These are phyloP conservation scores for Zaprionus inermis DNA, from an alignment of 1,140 invertebrate genomes.

Conservation along the genomic window DNA sequence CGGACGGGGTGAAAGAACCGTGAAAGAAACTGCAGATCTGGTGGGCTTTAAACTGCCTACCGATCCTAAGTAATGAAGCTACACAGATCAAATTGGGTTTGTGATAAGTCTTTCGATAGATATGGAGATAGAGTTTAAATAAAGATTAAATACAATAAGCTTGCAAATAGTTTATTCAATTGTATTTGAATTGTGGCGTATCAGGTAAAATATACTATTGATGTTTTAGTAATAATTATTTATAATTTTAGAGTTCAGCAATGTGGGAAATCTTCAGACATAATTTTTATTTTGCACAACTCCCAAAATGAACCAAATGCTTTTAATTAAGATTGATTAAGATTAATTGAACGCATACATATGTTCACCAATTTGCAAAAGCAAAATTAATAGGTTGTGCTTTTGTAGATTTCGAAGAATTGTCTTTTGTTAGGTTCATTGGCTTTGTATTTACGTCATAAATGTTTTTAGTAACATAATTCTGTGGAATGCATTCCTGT, in stretches of 20 bases:
- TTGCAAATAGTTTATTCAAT: background rate
- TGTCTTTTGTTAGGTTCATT: background rate
- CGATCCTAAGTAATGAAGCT: constrained; percentile 87
- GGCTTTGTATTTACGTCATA: background rate
- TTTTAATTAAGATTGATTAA: constrained; percentile 1
- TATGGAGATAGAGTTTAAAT: background rate
- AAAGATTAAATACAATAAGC: background rate
- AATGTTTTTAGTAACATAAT: too few relatives aligned
- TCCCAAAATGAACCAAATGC: background rate
- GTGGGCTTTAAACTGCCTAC: constrained; percentile 94
- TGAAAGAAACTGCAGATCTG: constrained; percentile 91
- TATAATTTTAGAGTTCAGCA: too few relatives aligned
- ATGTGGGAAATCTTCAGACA: background rate
- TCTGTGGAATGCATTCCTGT: too few relatives aligned
- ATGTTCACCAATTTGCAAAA: background rate
- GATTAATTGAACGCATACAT: background rate
- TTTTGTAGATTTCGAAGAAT: background rate
- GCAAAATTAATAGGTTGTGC: background rate
- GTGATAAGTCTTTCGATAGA: background rate
- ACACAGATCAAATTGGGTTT: background rate
- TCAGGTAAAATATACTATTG: background rate
- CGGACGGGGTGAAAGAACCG: constrained; percentile 90
- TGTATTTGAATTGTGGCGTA: background rate
- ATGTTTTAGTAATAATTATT: background rate
- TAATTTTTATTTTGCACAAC: background rate